Base-by-base conservation (phyloP, 1,140 invertebrate genomes). In the Bombus picipes region DNA sequence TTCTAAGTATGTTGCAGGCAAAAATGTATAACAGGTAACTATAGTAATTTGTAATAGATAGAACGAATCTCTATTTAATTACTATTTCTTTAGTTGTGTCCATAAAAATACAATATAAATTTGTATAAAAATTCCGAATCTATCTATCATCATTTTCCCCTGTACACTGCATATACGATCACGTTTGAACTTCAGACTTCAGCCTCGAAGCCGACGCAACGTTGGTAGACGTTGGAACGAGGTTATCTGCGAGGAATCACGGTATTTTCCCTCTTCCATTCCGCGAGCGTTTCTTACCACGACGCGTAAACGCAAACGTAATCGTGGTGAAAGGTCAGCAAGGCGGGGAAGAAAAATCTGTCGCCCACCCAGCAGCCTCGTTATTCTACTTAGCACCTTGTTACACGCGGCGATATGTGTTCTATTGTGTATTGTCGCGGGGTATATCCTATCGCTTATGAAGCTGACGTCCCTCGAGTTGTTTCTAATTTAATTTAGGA, bases 251-350 rank as follows among this genome's bases (percentile, higher is more conserved):
- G 22, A 43, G 53, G 81, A 59, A 83, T 81, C 80, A 34, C 62
- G 59, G 78, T 41, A 71, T 76, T 62, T 76, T 81, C 59, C 66
- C 79, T 83, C 79, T 80, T 62, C 68, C 80, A 83, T 87, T 73
- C 88, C 74, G 43, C 59, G 71, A 76, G 43, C 66, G 72, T 53
- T 88, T 74, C 74, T 84, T 53, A 53, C 62, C 13, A 53, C 53
- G 70, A 73, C 77, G 87, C 83, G 84, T 83, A 89, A 89, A 89
- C 76, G 88, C 80, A 72, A 85, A 86, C 88, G 88, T 87, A 89
- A 90, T 90, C 89, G 79, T 85, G 89, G 90, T 89, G 88, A 94
- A 94, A 94, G 92, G 92, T 93, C 92, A 93, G 87, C 87, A 81
- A 59, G 83, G 85, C 76, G 84, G 79, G 34, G 85, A 90, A 91